Evolutionary conservation across 92 coral and sea anemone genomes (phyloP).

Genomic region (Epizoanthus rinbou): DNA sequence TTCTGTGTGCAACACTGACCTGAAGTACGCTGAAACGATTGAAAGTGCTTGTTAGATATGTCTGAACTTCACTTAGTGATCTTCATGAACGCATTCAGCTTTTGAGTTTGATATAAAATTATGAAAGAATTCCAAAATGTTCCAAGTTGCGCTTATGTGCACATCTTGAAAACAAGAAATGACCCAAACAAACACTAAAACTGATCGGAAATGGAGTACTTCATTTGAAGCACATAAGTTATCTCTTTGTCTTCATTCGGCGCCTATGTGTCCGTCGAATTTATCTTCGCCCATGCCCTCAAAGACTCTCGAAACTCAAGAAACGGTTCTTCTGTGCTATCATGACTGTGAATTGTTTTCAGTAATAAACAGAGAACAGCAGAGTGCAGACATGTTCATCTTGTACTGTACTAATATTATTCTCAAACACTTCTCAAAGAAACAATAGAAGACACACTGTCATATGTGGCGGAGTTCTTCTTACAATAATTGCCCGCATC

Average conservation of each 20-base stretch:
- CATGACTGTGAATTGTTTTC: neutral
- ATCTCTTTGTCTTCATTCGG: constrained; percentile 28
- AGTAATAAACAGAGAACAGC: neutral
- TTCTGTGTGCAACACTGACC: too few relatives aligned
- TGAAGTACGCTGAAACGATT: too few relatives aligned
- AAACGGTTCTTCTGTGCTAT: constrained; percentile 35
- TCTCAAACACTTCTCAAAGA: neutral
- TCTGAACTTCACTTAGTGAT: too few relatives aligned
- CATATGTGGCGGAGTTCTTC: neutral
- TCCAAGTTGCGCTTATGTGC: constrained; percentile 33
- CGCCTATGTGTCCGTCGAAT: constrained; percentile 29
- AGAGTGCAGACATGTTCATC: neutral
- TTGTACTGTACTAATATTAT: neutral
- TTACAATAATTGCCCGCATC: constrained; percentile 1
- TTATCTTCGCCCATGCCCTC: constrained; percentile 29
- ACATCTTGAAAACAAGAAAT: constrained; percentile 10
- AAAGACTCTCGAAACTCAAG: constrained; percentile 37
- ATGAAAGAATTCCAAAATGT: constrained; percentile 32
- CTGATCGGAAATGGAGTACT: constrained; percentile 42
- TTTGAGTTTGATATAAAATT: neutral
- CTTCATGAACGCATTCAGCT: neutral
- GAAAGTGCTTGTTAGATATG: too few relatives aligned
- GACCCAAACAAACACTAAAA: constrained; percentile 36
- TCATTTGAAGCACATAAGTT: constrained; percentile 36
- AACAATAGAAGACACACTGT: constrained; percentile 9